These are phyloP conservation scores for Macrotis lagotis DNA, from an alignment of 2,113 vertebrate genomes.

Conservation along the genomic window DNA sequence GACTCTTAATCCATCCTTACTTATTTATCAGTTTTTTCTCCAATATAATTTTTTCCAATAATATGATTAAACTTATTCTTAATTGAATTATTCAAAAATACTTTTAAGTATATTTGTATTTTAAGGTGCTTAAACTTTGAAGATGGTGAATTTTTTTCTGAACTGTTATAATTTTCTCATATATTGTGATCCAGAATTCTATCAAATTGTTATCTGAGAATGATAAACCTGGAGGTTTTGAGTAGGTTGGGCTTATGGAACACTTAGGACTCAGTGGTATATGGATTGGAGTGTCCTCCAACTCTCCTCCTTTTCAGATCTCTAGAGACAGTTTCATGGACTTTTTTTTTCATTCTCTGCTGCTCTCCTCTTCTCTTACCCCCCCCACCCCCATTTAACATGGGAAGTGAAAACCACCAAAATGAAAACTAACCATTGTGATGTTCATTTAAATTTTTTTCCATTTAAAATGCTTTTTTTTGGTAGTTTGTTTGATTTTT, in stretches of 20 bases:
- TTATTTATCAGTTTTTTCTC: background rate
- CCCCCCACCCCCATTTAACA: slow-evolving; percentile 8
- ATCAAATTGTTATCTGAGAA: slow-evolving; percentile 25
- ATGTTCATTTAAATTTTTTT: slow-evolving; percentile 16
- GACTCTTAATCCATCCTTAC: background rate
- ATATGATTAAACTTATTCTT: slow-evolving; percentile 38
- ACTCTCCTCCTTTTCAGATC: slow-evolving; percentile 18
- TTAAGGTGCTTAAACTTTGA: slow-evolving; percentile 43
- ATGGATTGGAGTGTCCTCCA: slow-evolving; percentile 26
- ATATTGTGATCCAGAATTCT: background rate
- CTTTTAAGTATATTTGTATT: background rate
- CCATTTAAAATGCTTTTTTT: background rate
- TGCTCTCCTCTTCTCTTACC: too few relatives aligned
- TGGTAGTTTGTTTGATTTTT: too few relatives aligned
- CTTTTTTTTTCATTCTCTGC: slow-evolving; percentile 35
- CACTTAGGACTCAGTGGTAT: slow-evolving; percentile 15
- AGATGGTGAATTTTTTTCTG: slow-evolving; percentile 19
- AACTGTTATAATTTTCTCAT: slow-evolving; percentile 58
- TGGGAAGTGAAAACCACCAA: background rate
- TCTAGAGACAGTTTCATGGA: background rate
- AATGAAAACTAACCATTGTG: slow-evolving; percentile 8
- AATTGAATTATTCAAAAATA: slow-evolving; percentile 27
- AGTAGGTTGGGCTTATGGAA: slow-evolving; percentile 53
- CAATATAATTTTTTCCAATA: slow-evolving; percentile 8
- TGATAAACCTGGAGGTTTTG: background rate